Evolutionary conservation across 2,113 vertebrate genomes (phyloP), one percentile per base, ranked within the genome.

Genomic region (Riparia riparia): DNA sequence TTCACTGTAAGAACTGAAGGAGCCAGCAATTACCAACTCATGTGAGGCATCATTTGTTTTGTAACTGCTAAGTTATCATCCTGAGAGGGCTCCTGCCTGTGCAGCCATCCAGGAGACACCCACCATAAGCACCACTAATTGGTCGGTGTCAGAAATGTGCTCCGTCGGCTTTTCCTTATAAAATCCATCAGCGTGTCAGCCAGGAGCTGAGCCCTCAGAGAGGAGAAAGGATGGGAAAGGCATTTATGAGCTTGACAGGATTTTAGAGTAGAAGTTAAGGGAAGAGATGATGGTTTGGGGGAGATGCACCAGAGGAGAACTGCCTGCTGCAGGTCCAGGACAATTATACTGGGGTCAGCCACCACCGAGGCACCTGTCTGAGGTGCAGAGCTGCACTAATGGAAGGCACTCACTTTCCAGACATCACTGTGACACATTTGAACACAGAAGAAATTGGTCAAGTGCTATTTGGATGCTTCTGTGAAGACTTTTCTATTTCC

Each of bases 191-290:
- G 71, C 51, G 18, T 3, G 53, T 34, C 96, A 94, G 88, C 56
- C 57, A 81, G 64, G 51, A 88, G 82, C 28, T 79, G 5, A 90
- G 82, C 60, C 90, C 72, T 64, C 76, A 29, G 90, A 95, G 88
- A 65, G 41, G 7, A 64, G 32, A 41, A 71, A 51, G 50, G 69
- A 34, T 5, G 47, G 69, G 42, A 90, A 93, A 94, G 76, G 39
- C 60, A 51, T 92, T 95, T 83, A 90, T 14, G 82, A 94, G 32
- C 76, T 77, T 96, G 93, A 93, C 95, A 95, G 71, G 63, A 77
- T 90, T 88, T 91, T 10, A 63, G 74, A 56, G 76, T 12, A 29
- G 5, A 94, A 90, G 74, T 65, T 88, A 58, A 69, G 71, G 71
- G 39, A 86, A 56, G 64, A 12, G 71, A 86, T 54, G 91, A 79